A percentile compares a stretch with the other conserved stretches of the same genome.
Conservation (phyloP, 1,140 invertebrate species). For the Lethrus apterus region DNA sequence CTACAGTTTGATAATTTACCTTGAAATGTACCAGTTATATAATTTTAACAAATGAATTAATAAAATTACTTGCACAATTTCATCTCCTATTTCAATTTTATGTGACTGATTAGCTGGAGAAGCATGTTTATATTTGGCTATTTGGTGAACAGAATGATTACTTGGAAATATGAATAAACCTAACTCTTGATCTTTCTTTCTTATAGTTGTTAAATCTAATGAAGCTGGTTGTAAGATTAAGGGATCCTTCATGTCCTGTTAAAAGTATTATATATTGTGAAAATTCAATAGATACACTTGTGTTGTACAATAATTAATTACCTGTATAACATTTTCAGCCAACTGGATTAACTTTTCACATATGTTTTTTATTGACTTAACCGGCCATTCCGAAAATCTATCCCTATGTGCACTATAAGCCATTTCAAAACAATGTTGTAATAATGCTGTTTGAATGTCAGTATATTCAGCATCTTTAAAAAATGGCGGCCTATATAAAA, state of each 20-base stretch:
- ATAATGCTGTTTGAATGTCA: constrained; percentile 58
- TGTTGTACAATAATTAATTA: constrained; percentile 21
- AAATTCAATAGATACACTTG: neutral
- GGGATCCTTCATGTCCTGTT: constrained; percentile 71
- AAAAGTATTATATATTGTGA: constrained; percentile 3
- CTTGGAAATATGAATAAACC: constrained; percentile 81
- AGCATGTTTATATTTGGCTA: constrained; percentile 78
- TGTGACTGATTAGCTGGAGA: constrained; percentile 78
- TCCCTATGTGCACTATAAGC: constrained; percentile 81
- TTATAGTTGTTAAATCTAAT: constrained; percentile 77
- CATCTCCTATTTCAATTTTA: constrained; percentile 87
- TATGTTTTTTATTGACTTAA: constrained; percentile 61
- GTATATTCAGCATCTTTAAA: constrained; percentile 60
- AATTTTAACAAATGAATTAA: neutral
- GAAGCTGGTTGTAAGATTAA: constrained; percentile 81
- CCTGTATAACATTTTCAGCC: constrained; percentile 80
- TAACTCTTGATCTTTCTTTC: constrained; percentile 69
- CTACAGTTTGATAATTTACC: constrained; percentile 88
- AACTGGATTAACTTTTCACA: constrained; percentile 65
- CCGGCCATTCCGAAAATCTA: constrained; percentile 74
- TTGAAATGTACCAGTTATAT: constrained; percentile 35
- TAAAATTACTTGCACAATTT: constrained; percentile 72
- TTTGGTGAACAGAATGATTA: constrained; percentile 77
- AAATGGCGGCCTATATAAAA: constrained; percentile 61
- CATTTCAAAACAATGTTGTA: constrained; percentile 75